Base-by-base conservation (phyloP, 2,113 vertebrate genomes). In the Agapornis roseicollis region DNA sequence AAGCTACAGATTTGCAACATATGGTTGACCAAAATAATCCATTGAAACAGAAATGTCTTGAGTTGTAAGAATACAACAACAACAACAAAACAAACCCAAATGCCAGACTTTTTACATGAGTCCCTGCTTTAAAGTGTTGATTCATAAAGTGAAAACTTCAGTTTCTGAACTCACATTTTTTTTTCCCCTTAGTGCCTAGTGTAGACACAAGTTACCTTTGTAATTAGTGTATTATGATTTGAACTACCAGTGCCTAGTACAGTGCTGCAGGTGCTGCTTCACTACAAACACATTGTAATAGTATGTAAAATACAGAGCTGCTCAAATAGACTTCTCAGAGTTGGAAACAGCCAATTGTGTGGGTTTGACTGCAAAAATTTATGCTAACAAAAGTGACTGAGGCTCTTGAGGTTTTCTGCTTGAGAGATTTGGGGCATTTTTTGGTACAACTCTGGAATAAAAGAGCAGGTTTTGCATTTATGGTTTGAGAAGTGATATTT, bases 1-100 rank as follows among this genome's bases (percentile, higher is more conserved):
- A 50, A 88, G 81, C 77, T 90, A 84, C 46, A 46, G 80, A 58
- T 44, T 94, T 91, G 77, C 76, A 90, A 39, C 25, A 79, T 76
- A 81, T 11, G 58, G 69, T 63, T 79, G 73, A 92, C 78, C 63
- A 94, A 95, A 94, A 91, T 66, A 88, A 95, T 68, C 63, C 74
- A 95, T 41, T 91, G 77, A 91, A 96, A 84, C 39, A 76, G 35
- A 94, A 74, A 72, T 56, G 60, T 71, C 53, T 68, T 56, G 69
- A 80, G 85, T 37, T 81, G 33, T 37, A 93, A 80, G 33, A 80
- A 88, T 65, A 73, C 31, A 8, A 31, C 31, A 35, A 31, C 31
- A 35, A 31, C 20, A 58, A 42, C 7, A 83, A 94, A 60, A 39
- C 18, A 46, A 63, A 29, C 31, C n/a, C 71, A 76, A 71, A 94